phyloP scores from a whole-genome alignment of 2,113 vertebrate genomes.

The Salvelinus alpinus region DNA sequence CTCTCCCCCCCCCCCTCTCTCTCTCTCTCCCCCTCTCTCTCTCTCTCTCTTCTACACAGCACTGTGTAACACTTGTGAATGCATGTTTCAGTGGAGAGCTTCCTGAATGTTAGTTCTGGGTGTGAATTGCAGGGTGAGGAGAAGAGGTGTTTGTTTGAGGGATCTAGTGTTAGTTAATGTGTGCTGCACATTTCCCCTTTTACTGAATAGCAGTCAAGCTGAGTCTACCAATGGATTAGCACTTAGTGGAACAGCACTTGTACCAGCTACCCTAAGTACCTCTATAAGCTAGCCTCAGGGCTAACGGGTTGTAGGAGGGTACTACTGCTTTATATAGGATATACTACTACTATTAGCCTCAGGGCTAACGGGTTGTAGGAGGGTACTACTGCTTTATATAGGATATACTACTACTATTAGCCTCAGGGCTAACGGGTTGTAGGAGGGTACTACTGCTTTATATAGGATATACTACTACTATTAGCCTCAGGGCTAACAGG shows the following conservation, averaged over 20 bases:
- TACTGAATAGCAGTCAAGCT: not conserved
- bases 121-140: conserved; percentile 5
- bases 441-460: too few relatives aligned
- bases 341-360: too few relatives aligned
- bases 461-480: too few relatives aligned
- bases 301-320: too few relatives aligned
- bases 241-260: not conserved
- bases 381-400: too few relatives aligned
- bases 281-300: not conserved
- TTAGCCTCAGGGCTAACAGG: too few relatives aligned
- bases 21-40: not conserved
- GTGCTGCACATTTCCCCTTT: not conserved
- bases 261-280: not conserved
- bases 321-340: too few relatives aligned
- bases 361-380: too few relatives aligned
- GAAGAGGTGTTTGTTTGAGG: not conserved
- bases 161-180: not conserved
- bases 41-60: not conserved
- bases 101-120: not conserved
- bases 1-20: rapidly evolving
- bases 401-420: too few relatives aligned
- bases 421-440: too few relatives aligned
- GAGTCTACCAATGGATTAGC: not conserved
- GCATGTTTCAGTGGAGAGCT: not conserved
- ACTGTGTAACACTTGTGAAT: not conserved